Conservation (phyloP, 2,888 invertebrate species). For the Bombylius discolor region DNA sequence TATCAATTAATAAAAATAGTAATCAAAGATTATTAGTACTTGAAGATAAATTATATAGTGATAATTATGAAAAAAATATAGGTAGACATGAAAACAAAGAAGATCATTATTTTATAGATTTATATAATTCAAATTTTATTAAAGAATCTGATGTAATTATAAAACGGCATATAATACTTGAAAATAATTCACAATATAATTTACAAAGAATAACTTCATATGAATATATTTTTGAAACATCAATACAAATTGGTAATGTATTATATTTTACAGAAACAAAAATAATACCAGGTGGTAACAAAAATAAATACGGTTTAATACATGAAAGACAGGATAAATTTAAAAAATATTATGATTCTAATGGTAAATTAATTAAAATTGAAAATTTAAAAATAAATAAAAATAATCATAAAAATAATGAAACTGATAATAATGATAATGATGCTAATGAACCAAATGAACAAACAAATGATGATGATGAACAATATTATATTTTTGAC, state of each 20-base stretch:
- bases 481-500: not conserved
- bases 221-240: not conserved
- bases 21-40: no score
- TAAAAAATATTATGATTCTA: not conserved
- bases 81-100: no score
- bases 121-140: no score
- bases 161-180: no score
- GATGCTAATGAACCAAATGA: not conserved
- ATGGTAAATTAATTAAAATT: not conserved
- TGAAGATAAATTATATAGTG: no score
- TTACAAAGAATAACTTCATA: not conserved
- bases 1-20: no score
- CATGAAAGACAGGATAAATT: not conserved
- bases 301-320: not conserved
- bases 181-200: no score
- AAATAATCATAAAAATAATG: not conserved
- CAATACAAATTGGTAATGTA: not conserved
- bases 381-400: not conserved
- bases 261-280: not conserved
- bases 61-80: no score
- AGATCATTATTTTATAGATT: no score
- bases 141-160: no score
- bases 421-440: no score
- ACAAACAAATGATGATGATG: not conserved
- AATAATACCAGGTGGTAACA: not conserved